Base-by-base conservation (phyloP, 2,797 vertebrate species). In the Dryobates pubescens region DNA sequence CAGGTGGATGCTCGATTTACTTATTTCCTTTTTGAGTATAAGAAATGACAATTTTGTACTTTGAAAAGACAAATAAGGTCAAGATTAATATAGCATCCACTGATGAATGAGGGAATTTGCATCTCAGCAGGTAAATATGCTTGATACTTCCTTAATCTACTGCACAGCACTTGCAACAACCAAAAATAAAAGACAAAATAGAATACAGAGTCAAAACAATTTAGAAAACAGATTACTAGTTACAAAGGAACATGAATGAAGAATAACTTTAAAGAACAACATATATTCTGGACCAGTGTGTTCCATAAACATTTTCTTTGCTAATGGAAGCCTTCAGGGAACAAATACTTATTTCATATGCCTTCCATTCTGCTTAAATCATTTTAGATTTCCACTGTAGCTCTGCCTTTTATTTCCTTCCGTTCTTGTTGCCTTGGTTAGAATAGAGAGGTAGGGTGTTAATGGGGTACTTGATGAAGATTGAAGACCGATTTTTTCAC, bases 381-480 rank as follows among this genome's bases (percentile, higher is more conserved):
- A 68, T 70, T 90, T 92, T 20, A 82, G 71, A 80, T 86, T 93
- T 94, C 75, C 43, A 79, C 57, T 70, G 34, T 13, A 79, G 61
- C 74, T 94, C 79, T 82, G 85, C 45, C 83, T 93, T 62, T 83
- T 67, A 41, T 87, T 89, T 92, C 81, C 86, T 92, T 91, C 94
- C 43, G 68, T 68, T 77, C 86, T 96, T 81, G 64, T 83, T 80
- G 92, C 73, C 94, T 74, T 92, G 89, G 80, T 88, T 64, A 87
- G 88, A 84, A 89, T 79, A 92, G 76, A 96, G 96, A 97, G 96
- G 96, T 91, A 95, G 96, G 97, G 96, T 86, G 89, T 92, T 96
- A 97, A 95, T 32, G 88, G 92, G 75, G 70, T 91, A 82, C 81
- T 93, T 92, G 96, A 97, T 95, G 96, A 96, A 97, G 97, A 97